phyloP scores from a whole-genome alignment of 2,113 vertebrate species.

The Neogobius melanostomus region DNA sequence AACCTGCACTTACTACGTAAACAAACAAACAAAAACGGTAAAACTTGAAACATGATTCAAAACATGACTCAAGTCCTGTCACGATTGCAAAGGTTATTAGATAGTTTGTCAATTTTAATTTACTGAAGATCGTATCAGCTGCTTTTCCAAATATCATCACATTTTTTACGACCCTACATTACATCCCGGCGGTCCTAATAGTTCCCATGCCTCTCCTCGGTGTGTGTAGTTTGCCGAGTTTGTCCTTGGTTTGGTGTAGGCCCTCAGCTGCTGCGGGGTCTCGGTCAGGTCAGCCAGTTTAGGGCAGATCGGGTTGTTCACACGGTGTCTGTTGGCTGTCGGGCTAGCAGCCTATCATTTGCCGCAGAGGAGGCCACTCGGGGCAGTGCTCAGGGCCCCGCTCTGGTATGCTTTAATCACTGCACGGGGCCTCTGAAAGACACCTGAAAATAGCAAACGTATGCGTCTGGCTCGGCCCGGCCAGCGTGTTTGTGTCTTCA shows the following conservation, averaged over 20 bases:
- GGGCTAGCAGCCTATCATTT: conserved; percentile 59
- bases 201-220: not conserved
- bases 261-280: conserved; percentile 62
- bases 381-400: conserved; percentile 42
- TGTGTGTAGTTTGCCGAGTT: conserved; percentile 4
- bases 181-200: not conserved
- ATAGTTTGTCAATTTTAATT: too few species aligned
- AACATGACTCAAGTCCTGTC: too few species aligned
- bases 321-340: conserved; percentile 62
- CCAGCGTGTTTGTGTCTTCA: conserved; percentile 43
- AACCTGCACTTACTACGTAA: too few species aligned
- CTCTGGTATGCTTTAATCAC: conserved; percentile 73
- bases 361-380: conserved; percentile 36
- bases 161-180: not conserved
- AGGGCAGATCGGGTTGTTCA: conserved; percentile 65
- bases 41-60: too few species aligned
- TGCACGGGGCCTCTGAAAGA: conserved; percentile 9
- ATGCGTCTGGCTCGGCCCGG: conserved; percentile 13
- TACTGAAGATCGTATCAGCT: not conserved
- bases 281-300: conserved; percentile 61
- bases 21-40: too few species aligned
- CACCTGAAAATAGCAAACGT: conserved; percentile 62
- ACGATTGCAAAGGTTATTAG: too few species aligned
- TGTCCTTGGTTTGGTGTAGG: conserved; percentile 48
- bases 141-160: not conserved